Evolutionary conservation across 1,140 invertebrate species (phyloP).

Genomic region (Delia radicum): DNA sequence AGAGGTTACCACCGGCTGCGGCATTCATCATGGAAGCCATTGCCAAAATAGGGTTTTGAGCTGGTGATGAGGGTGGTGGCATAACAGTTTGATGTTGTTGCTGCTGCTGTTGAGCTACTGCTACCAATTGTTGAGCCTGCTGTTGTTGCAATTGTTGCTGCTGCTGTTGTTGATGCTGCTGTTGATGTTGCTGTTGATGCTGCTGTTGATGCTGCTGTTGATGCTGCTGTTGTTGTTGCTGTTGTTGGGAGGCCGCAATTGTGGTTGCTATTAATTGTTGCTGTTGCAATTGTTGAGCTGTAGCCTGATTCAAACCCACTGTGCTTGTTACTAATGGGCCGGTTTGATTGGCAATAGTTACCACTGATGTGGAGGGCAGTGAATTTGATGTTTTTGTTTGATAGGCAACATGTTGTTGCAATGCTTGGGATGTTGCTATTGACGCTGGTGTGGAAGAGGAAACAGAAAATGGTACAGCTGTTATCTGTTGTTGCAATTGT

Average conservation of each 20-base stretch:
- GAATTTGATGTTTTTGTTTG: constrained; percentile 31
- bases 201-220: constrained; percentile 35
- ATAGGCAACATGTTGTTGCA: constrained; percentile 14
- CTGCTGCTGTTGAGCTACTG: constrained; percentile 27
- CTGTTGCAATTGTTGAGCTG: constrained; percentile 35
- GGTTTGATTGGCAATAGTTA: constrained; percentile 48
- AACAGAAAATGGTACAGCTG: constrained; percentile 56
- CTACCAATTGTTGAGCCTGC: not conserved
- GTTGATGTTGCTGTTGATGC: constrained; percentile 40
- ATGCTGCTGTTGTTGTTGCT: constrained; percentile 40
- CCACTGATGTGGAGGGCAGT: constrained; percentile 40
- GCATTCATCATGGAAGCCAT: constrained; percentile 51
- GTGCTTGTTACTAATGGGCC: constrained; percentile 43
- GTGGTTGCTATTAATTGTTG: constrained; percentile 32
- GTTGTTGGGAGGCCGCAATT: constrained; percentile 31
- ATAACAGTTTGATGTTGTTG: constrained; percentile 36
- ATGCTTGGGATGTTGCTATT: constrained; percentile 45
- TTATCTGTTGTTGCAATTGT: constrained; percentile 43
- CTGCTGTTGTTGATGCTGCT: constrained; percentile 36
- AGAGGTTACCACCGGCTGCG: constrained; percentile 24
- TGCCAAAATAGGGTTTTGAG: constrained; percentile 50
- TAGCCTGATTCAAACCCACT: constrained; percentile 28
- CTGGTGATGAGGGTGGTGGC: constrained; percentile 36
- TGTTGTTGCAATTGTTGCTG: constrained; percentile 25
- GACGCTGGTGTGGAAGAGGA: constrained; percentile 55